phyloP scores from a whole-genome alignment of 2,797 vertebrate genomes.

The Tapirus indicus region DNA sequence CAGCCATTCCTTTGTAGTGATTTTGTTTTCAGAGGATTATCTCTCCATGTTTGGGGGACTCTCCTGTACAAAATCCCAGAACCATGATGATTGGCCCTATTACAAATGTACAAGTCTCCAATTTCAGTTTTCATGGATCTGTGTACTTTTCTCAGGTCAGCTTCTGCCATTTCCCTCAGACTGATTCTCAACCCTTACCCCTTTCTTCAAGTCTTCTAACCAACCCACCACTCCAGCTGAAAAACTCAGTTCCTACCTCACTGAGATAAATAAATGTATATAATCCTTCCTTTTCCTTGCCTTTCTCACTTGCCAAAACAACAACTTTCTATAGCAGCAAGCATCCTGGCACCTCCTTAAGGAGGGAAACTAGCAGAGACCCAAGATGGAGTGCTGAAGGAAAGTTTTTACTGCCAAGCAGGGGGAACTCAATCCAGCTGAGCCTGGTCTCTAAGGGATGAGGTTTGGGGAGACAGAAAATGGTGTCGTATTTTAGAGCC shows the following conservation, averaged over 20 bases:
- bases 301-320: not conserved
- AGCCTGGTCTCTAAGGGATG: not conserved
- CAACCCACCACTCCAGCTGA: not conserved
- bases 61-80: slow-evolving; percentile 45
- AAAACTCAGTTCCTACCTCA: not conserved
- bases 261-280: not conserved
- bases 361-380: not conserved
- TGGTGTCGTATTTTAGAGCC: not conserved
- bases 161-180: not conserved
- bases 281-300: not conserved
- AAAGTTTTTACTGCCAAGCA: not conserved
- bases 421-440: not conserved
- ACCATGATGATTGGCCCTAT: not conserved
- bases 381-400: not conserved
- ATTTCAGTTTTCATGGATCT: not conserved
- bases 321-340: not conserved
- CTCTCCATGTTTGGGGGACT: not conserved
- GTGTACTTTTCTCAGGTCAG: not conserved
- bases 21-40: not conserved
- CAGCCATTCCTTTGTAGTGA: not conserved
- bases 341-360: not conserved
- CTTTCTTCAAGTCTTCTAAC: not conserved
- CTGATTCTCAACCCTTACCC: not conserved
- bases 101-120: not conserved
- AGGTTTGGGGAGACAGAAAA: not conserved